phyloP scores from a whole-genome alignment of 1,140 invertebrate species.

The Maniola jurtina region DNA sequence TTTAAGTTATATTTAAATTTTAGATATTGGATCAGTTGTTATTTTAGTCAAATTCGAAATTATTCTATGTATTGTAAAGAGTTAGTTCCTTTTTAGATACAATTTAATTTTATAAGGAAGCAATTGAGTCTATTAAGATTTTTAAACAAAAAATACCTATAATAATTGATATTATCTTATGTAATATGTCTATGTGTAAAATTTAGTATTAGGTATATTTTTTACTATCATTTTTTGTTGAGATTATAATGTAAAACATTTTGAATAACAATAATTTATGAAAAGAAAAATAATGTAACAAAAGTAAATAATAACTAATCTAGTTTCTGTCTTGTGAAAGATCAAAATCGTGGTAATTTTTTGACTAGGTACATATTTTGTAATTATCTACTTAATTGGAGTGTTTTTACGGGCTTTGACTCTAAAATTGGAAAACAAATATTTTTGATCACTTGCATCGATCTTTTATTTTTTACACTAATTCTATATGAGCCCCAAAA shows the following conservation, averaged over 20 bases:
- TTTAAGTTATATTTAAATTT: not conserved
- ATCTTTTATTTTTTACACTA: not conserved
- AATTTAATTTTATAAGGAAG: not conserved
- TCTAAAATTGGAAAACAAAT: too few relatives aligned
- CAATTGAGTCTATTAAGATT: not conserved
- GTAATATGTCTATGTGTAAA: not conserved
- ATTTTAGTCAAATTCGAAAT: not conserved
- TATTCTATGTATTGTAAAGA: conserved; percentile 2
- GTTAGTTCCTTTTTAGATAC: not conserved
- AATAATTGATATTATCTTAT: too few relatives aligned
- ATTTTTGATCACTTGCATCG: too few relatives aligned
- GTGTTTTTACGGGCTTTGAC: not conserved
- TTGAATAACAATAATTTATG: too few relatives aligned
- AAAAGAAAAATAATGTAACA: not conserved
- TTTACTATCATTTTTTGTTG: not conserved
- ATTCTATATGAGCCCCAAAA: not conserved
- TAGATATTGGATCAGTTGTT: not conserved
- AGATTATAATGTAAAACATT: not conserved
- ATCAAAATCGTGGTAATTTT: not conserved
- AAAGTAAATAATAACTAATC: not conserved
- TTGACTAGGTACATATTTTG: not conserved
- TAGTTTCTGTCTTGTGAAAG: not conserved
- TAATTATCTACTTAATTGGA: not conserved
- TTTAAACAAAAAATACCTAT: not conserved
- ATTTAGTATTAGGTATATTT: too few relatives aligned